Evolutionary conservation across 92 coral and sea anemone genomes (phyloP), one percentile per base, ranked within the genome.

Genomic region (Nematostella vectensis): DNA sequence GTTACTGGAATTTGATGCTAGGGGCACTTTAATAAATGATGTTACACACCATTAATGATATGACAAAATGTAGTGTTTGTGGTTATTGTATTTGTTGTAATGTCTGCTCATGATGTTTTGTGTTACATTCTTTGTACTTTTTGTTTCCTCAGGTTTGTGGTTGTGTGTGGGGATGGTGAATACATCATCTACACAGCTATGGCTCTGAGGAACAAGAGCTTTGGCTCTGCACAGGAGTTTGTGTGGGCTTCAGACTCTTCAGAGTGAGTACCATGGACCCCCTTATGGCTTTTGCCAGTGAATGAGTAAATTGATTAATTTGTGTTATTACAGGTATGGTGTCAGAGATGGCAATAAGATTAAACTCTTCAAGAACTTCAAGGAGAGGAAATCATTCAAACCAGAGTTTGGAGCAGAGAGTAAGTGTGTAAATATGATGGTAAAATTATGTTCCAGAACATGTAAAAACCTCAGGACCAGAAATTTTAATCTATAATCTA

Each of bases 201-300:
- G 97, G 97, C 97, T 11, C 65, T 89, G 45, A 87, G 97, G 59
- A 89, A 89, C 83, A 89, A 89, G 71, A 89, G 95, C 65, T 89
- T 89, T 77, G 97, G 97, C 28, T 85, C 88, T 55, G 97, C 95
- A 31, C 97, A 89, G 57, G 97, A 89, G 62, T 89, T 89, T 89
- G 94, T 89, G 27, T 89, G 97, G 97, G 95, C 97, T 8, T 83
- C 79, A 40, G 97, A 89, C 55, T 89, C 97, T 11, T 89, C 97
- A 28, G 97, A 89, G 97, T 89, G 81, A 76, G 97, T 85, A 11
- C 48, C n/a, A n/a, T n/a, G n/a, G n/a, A n/a, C n/a, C n/a, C n/a
- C n/a, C n/a, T n/a, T n/a, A n/a, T n/a, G n/a, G n/a, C n/a, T n/a
- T n/a, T n/a, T n/a, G n/a, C n/a, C n/a, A n/a, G n/a, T n/a, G n/a